phyloP scores from a whole-genome alignment of 2,888 invertebrate species.

The Steinernema carpocapsae region DNA sequence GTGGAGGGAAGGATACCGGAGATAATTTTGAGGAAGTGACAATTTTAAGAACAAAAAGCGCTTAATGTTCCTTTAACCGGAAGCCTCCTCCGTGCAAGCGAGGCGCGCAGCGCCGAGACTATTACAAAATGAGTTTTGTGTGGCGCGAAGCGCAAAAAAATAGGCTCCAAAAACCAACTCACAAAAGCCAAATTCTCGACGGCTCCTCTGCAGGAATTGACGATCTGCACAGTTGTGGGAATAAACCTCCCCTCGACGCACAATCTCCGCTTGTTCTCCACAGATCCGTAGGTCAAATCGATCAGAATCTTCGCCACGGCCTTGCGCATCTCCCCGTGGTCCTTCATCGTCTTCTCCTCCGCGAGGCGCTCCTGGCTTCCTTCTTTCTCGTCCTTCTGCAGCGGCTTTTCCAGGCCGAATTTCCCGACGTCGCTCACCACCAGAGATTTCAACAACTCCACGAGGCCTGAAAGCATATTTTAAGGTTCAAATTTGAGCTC shows the following conservation, averaged over 20 bases:
- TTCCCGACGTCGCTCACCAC: constrained; percentile 1
- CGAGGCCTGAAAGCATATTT: background rate
- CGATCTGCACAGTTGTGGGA: background rate
- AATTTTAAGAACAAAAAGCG: too few relatives aligned
- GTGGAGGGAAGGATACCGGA: too few relatives aligned
- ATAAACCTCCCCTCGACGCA: constrained; percentile 7
- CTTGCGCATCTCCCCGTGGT: constrained; percentile 6
- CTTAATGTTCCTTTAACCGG: too few relatives aligned
- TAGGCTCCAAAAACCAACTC: too few relatives aligned
- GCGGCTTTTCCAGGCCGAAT: background rate
- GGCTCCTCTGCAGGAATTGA: background rate
- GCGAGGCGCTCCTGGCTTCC: background rate
- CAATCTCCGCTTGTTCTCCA: background rate
- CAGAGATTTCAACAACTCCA: background rate
- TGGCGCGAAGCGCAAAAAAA: too few relatives aligned
- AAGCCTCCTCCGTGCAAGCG: too few relatives aligned
- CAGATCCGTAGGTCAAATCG: constrained; percentile 18
- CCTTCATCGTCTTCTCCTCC: constrained; percentile 14
- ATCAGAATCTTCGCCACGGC: constrained; percentile 17
- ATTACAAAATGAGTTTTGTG: too few relatives aligned
- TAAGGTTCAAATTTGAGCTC: background rate
- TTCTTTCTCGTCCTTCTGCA: background rate
- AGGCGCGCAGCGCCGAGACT: too few relatives aligned
- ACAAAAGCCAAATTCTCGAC: constrained; percentile 10
- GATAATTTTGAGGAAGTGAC: too few relatives aligned